Evolutionary conservation across 2,888 invertebrate species (phyloP).

Genomic region (Rotaria macrura): DNA sequence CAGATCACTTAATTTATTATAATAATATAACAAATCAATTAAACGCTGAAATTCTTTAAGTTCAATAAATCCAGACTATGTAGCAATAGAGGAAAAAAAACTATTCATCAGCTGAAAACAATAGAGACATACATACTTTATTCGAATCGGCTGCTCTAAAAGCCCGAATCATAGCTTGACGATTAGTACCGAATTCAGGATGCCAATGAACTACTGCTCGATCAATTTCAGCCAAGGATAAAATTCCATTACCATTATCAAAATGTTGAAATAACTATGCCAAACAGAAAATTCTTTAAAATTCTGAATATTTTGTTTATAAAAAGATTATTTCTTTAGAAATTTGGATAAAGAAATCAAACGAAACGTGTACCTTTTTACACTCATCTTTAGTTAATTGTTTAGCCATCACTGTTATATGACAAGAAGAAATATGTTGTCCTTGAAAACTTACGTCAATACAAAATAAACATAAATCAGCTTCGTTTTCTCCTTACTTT

Average conservation of each 20-base stretch:
- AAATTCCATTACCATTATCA: background rate
- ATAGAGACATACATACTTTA: background rate
- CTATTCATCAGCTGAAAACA: too few relatives aligned
- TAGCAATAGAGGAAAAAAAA: background rate
- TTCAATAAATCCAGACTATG: background rate
- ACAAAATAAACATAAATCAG: too few relatives aligned
- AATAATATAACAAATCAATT: background rate
- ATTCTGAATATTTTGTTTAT: too few relatives aligned
- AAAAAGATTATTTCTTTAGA: too few relatives aligned
- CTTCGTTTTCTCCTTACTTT: too few relatives aligned
- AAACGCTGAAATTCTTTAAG: background rate
- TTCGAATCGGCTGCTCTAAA: background rate
- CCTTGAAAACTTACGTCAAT: too few relatives aligned
- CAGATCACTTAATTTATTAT: background rate
- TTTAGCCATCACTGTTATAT: too few relatives aligned
- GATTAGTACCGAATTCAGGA: background rate
- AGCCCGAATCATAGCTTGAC: background rate
- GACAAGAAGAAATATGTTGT: too few relatives aligned
- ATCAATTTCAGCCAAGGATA: constrained; percentile 1
- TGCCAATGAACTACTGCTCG: background rate
- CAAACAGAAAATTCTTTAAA: too few relatives aligned
- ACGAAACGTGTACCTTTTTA: too few relatives aligned
- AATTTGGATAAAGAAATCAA: too few relatives aligned
- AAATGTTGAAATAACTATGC: background rate
- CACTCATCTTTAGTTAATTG: too few relatives aligned